Percentiles rank a stretch among this genome's conserved stretches.
These are phyloP conservation scores for Fragum sueziense DNA, from an alignment of 2,888 invertebrate species.

Conservation along the genomic window DNA sequence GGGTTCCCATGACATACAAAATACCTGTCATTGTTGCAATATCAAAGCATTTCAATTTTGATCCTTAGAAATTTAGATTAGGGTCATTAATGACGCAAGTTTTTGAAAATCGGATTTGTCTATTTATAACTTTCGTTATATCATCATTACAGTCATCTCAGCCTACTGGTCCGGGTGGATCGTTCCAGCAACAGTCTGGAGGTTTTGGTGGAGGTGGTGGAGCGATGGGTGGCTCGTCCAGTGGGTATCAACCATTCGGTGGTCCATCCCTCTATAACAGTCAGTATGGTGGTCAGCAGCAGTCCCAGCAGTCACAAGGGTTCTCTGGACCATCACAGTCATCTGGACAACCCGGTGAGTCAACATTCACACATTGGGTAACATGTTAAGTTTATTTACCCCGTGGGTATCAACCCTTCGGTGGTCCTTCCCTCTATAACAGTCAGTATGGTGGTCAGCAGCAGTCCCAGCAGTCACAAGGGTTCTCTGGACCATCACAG, in stretches of 20 bases:
- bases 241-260: constrained; percentile 75
- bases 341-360: constrained; percentile 17
- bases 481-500: constrained; percentile 45
- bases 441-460: constrained; percentile 63
- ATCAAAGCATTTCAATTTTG: too few species aligned
- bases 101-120: too few species aligned
- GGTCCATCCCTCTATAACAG: constrained; percentile 65
- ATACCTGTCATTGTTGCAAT: too few species aligned
- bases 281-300: constrained; percentile 62
- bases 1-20: too few species aligned
- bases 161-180: constrained; percentile 67
- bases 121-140: too few species aligned
- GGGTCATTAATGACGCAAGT: too few species aligned
- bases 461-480: constrained; percentile 51
- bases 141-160: constrained; percentile 77
- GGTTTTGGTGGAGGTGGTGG: constrained; percentile 52
- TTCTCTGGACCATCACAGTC: constrained; percentile 48
- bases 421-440: constrained; percentile 66
- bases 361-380: too few species aligned
- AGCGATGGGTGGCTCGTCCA: constrained; percentile 39
- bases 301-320: constrained; percentile 50
- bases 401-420: constrained; percentile 74
- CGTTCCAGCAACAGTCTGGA: constrained; percentile 62
- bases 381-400: too few species aligned
- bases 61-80: too few species aligned